Evolutionary conservation across 2,113 vertebrate species (phyloP).

Genomic region (Lophius piscatorius): DNA sequence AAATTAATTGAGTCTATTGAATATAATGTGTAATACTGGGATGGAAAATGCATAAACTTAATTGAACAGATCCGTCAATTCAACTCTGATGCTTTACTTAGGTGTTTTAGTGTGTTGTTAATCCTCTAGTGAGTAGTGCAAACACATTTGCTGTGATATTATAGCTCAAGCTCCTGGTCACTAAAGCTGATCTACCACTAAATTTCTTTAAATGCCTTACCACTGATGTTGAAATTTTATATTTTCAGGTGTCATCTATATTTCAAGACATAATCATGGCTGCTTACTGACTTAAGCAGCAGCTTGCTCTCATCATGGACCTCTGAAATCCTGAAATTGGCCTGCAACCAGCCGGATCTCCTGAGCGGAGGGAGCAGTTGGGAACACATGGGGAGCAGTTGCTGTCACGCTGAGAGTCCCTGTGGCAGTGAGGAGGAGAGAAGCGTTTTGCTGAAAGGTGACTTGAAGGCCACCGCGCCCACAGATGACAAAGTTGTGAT

Average conservation of each 20-base stretch:
- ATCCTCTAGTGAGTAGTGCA: no score
- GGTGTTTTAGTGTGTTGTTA: no score
- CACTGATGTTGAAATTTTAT: not conserved
- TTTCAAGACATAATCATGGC: not conserved
- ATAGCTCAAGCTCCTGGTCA: no score
- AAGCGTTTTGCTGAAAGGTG: slow-evolving; percentile 64
- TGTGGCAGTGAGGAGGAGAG: slow-evolving; percentile 69
- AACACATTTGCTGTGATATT: no score
- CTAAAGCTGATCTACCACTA: no score
- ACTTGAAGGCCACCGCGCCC: slow-evolving; percentile 32
- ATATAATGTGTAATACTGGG: no score
- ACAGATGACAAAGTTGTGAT: slow-evolving; percentile 3
- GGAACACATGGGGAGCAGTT: slow-evolving; percentile 75
- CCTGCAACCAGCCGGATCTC: slow-evolving; percentile 19
- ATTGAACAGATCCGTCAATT: no score
- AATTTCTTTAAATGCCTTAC: not conserved
- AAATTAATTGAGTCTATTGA: no score
- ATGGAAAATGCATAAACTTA: no score
- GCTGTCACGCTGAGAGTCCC: slow-evolving; percentile 60
- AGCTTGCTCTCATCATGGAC: slow-evolving; percentile 48
- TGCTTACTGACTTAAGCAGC: slow-evolving; percentile 11
- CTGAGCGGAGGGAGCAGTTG: slow-evolving; percentile 37
- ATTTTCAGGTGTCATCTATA: not conserved
- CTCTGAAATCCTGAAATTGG: slow-evolving; percentile 37
- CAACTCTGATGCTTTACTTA: no score